Conservation (phyloP, 2,797 vertebrate genomes). For the Clangula hyemalis region DNA sequence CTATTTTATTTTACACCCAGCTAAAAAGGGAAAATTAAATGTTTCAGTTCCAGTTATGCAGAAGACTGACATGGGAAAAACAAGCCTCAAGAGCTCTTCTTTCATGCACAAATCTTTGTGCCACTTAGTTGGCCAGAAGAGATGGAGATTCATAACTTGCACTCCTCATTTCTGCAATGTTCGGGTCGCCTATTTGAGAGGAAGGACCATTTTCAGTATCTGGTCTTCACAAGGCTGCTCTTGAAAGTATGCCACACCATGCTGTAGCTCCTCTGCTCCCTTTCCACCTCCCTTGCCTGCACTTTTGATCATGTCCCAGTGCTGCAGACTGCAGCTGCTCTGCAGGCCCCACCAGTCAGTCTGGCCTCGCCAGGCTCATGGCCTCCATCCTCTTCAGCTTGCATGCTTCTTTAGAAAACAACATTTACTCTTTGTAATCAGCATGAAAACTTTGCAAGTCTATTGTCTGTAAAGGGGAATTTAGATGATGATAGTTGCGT, state of each 20-base stretch:
- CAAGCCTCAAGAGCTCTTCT: neutral
- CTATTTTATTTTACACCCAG: neutral
- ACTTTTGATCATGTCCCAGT: neutral
- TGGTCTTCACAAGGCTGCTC: neutral
- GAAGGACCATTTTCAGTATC: neutral
- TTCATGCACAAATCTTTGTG: neutral
- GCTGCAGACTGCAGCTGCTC: neutral
- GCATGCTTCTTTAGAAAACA: neutral
- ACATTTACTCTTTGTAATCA: neutral
- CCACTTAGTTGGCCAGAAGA: neutral
- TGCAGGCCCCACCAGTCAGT: neutral
- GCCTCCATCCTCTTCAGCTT: neutral
- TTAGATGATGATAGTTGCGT: neutral
- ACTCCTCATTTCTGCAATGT: neutral
- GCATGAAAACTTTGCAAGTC: neutral
- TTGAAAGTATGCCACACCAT: neutral
- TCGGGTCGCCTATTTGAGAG: neutral
- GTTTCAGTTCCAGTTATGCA: neutral
- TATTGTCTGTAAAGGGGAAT: neutral
- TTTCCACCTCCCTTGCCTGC: neutral
- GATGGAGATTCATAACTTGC: neutral
- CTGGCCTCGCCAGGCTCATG: rapidly evolving
- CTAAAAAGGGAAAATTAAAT: neutral
- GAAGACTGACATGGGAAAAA: neutral
- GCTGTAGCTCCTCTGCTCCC: neutral